phyloP scores from a whole-genome alignment of 2,797 vertebrate genomes.

The Hipposideros larvatus region DNA sequence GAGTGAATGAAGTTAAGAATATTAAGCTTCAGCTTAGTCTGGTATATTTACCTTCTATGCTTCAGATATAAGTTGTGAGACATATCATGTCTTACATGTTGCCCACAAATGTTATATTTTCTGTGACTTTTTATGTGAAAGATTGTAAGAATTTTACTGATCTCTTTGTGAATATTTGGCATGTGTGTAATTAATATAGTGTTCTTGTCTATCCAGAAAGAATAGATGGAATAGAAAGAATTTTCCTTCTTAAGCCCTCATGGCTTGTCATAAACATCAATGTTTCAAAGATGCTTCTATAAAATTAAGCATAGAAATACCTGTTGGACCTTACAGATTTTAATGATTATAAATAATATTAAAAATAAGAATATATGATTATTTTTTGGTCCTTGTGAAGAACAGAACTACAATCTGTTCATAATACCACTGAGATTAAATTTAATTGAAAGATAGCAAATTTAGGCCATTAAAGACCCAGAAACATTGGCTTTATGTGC shows the following conservation, averaged over 20 bases:
- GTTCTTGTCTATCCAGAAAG: background rate
- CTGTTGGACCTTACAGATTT: background rate
- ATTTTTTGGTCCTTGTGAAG: background rate
- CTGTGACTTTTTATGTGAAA: background rate
- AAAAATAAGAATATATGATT: background rate
- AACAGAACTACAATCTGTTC: background rate
- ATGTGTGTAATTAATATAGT: background rate
- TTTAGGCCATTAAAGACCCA: background rate
- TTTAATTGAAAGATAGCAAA: background rate
- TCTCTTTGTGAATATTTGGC: background rate
- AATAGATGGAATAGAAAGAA: background rate
- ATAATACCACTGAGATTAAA: background rate
- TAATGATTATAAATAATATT: conserved; percentile 20
- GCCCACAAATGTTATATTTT: conserved; percentile 38
- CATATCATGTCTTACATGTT: conserved; percentile 20
- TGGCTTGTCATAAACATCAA: background rate
- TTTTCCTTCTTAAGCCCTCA: background rate
- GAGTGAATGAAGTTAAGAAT: conserved; percentile 57
- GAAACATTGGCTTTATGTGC: background rate
- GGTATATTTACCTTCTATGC: background rate
- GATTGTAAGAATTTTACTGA: background rate
- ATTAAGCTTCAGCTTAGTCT: conserved; percentile 49
- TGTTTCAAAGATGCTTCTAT: conserved; percentile 46
- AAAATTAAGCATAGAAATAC: background rate
- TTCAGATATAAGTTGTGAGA: conserved; percentile 10